Evolutionary conservation across 2,888 invertebrate genomes (phyloP).

Genomic region (Biston betularia): DNA sequence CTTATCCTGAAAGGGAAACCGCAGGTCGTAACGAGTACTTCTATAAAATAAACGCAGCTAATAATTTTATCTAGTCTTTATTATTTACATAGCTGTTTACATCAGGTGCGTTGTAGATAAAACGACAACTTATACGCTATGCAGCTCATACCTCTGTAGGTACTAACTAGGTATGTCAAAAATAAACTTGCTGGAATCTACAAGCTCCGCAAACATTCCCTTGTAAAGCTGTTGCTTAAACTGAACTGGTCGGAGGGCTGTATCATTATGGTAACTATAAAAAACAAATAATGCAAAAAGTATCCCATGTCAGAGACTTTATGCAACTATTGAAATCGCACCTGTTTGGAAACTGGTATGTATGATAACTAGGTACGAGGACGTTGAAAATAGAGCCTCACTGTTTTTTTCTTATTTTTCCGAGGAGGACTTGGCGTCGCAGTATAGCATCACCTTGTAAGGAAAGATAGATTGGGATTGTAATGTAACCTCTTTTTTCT

Average conservation of each 20-base stretch:
- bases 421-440: too few relatives aligned
- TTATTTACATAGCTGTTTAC: too few relatives aligned
- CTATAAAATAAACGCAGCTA: too few relatives aligned
- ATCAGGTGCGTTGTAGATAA: too few relatives aligned
- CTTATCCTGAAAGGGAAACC: too few relatives aligned
- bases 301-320: slow-evolving; percentile 26
- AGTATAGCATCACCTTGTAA: slow-evolving; percentile 4
- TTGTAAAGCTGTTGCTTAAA: slow-evolving; percentile 11
- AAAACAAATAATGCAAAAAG: slow-evolving; percentile 40
- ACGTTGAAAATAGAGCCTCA: slow-evolving; percentile 16
- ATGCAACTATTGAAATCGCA: slow-evolving; percentile 40
- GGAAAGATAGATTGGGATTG: slow-evolving; percentile 5
- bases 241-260: slow-evolving; percentile 13
- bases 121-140: too few relatives aligned
- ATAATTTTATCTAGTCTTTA: too few relatives aligned
- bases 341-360: slow-evolving; percentile 21
- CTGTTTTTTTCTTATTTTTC: too few relatives aligned
- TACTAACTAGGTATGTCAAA: too few relatives aligned
- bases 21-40: too few relatives aligned
- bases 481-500: too few relatives aligned
- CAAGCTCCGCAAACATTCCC: slow-evolving; percentile 2
- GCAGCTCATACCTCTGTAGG: too few relatives aligned
- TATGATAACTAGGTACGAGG: slow-evolving; percentile 25
- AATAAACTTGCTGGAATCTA: background rate
- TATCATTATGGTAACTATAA: slow-evolving; percentile 24